Percentiles rank a stretch among this genome's conserved stretches.
These are phyloP conservation scores for Aphaenogaster floridana DNA, from an alignment of 1,140 invertebrate species.

Conservation along the genomic window DNA sequence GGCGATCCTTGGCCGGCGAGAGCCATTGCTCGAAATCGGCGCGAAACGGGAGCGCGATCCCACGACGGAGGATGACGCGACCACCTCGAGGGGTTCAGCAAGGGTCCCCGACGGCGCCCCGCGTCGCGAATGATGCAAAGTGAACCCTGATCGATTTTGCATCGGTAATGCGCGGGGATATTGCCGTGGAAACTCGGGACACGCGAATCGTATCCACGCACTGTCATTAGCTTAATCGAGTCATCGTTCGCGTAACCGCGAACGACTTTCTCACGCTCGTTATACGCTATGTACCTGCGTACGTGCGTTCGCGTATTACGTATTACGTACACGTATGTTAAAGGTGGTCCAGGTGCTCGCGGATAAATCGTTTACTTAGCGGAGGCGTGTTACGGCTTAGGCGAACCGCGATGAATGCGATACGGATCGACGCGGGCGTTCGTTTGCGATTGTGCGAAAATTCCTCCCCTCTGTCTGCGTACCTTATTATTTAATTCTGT, in stretches of 20 bases:
- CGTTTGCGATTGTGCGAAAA: constrained; percentile 49
- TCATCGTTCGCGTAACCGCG: constrained; percentile 60
- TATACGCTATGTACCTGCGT: not conserved
- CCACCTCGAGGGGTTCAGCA: not conserved
- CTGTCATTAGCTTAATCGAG: constrained; percentile 63
- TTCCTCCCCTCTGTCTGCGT: not conserved
- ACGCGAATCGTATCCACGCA: constrained; percentile 4
- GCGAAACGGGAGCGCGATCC: constrained; percentile 23
- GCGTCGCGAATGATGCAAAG: constrained; percentile 12
- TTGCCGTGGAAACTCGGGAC: not conserved
- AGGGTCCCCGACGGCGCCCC: not conserved
- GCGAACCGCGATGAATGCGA: constrained; percentile 51
- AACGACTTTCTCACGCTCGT: constrained; percentile 68
- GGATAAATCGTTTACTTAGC: constrained; percentile 51
- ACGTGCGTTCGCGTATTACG: not conserved
- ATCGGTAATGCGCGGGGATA: constrained; percentile 36
- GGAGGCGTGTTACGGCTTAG: constrained; percentile 15
- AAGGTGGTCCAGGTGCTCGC: constrained; percentile 17
- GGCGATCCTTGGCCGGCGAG: not conserved
- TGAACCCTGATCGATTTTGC: constrained; percentile 29
- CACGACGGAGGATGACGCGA: constrained; percentile 22
- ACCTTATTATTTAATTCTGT: constrained; percentile 35
- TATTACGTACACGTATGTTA: constrained; percentile 17
- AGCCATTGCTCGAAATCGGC: constrained; percentile 26
- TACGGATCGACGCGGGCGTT: constrained; percentile 47